Conservation (phyloP, 2,797 vertebrate species). For the Pempheris klunzingeri region DNA sequence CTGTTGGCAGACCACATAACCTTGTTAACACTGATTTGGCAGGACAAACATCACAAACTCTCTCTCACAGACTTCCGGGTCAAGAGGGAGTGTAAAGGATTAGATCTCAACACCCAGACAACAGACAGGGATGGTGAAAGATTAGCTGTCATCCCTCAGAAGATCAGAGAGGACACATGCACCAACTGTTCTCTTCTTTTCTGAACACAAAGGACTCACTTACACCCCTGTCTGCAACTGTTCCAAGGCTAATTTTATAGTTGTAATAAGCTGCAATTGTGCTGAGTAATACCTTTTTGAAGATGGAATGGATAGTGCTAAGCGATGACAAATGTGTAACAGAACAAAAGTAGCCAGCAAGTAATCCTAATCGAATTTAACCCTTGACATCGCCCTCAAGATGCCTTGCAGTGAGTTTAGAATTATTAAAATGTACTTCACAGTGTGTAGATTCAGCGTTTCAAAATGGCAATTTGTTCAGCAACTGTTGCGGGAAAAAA, state of each 20-base stretch:
- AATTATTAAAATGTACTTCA: slow-evolving; percentile 9
- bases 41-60: slow-evolving; percentile 33
- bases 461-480: slow-evolving; percentile 26
- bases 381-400: background rate
- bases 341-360: background rate
- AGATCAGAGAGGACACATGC: slow-evolving; percentile 47
- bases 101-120: slow-evolving; percentile 42
- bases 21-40: slow-evolving; percentile 33
- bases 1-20: slow-evolving; percentile 7
- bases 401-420: background rate
- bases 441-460: slow-evolving; percentile 22
- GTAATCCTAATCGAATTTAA: slow-evolving; percentile 3
- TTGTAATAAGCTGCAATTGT: slow-evolving; percentile 18
- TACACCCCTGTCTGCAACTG: slow-evolving; percentile 20
- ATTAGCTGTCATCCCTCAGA: slow-evolving; percentile 64
- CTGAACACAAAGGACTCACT: slow-evolving; percentile 51
- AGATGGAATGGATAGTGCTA: slow-evolving; percentile 17
- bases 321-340: background rate
- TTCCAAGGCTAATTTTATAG: slow-evolving; percentile 19
- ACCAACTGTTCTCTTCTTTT: slow-evolving; percentile 48
- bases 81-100: slow-evolving; percentile 45
- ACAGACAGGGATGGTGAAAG: slow-evolving; percentile 47
- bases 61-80: slow-evolving; percentile 26
- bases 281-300: slow-evolving; percentile 18
- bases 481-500: slow-evolving; percentile 23